Conservation (phyloP, 2,113 vertebrate species). For the Xenopus laevis region DNA sequence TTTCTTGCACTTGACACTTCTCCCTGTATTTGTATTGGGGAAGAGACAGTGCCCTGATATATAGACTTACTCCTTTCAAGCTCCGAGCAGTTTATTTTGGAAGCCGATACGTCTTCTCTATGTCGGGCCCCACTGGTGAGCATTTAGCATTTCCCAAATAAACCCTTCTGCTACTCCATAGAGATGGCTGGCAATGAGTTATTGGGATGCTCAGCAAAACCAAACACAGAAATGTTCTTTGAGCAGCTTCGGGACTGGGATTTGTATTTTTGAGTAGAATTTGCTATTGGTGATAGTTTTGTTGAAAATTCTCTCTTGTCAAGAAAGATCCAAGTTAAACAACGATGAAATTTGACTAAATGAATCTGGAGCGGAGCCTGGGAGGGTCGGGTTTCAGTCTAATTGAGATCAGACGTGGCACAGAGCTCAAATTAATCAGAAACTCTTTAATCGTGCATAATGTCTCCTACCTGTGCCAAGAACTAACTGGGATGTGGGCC, state of each 20-base stretch:
- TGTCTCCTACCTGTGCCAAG: slow-evolving; percentile 69
- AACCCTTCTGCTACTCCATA: slow-evolving; percentile 58
- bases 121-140: slow-evolving; percentile 54
- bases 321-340: slow-evolving; percentile 78
- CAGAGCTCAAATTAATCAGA: slow-evolving; percentile 79
- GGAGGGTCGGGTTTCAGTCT: slow-evolving; percentile 79
- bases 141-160: slow-evolving; percentile 62
- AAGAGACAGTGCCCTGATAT: slow-evolving; percentile 67
- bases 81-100: slow-evolving; percentile 66
- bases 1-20: slow-evolving; percentile 9
- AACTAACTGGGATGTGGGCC: slow-evolving; percentile 60
- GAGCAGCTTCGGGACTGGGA: slow-evolving; percentile 4
- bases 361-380: slow-evolving; percentile 69
- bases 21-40: slow-evolving; percentile 47
- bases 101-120: slow-evolving; percentile 45
- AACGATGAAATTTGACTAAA: slow-evolving; percentile 68
- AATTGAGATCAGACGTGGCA: slow-evolving; percentile 85
- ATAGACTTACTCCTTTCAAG: slow-evolving; percentile 69
- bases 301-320: slow-evolving; percentile 62
- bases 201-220: slow-evolving; percentile 31
- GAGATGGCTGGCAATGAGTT: slow-evolving; percentile 54
- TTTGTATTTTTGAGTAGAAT: slow-evolving; percentile 50
- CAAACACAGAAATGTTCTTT: not conserved
- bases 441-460: slow-evolving; percentile 73
- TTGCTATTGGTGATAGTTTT: slow-evolving; percentile 56